A percentile compares a stretch with the other conserved stretches of the same genome.
Evolutionary conservation across 2,113 vertebrate genomes (phyloP).

Genomic region (Spea bombifrons): DNA sequence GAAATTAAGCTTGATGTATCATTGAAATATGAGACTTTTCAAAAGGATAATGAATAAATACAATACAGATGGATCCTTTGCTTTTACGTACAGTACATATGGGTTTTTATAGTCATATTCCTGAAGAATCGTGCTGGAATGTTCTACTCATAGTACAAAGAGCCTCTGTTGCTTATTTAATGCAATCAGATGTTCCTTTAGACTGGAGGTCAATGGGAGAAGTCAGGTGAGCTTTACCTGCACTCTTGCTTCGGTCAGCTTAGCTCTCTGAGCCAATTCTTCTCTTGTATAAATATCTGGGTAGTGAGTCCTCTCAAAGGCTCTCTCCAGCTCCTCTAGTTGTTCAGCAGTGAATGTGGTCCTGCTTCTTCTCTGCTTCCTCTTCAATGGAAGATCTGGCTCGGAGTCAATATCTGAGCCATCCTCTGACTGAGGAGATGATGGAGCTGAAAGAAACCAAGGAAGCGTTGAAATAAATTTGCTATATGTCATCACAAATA

Average conservation of each 20-base stretch:
- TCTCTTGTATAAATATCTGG: slow-evolving; percentile 98
- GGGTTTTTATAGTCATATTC: background rate
- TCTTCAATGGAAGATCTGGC: slow-evolving; percentile 91
- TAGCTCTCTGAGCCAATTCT: slow-evolving; percentile 94
- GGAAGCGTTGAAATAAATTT: background rate
- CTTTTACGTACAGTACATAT: slow-evolving; percentile 12
- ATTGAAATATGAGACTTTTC: background rate
- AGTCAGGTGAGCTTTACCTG: slow-evolving; percentile 70
- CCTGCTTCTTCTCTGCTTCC: slow-evolving; percentile 93
- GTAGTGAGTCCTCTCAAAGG: slow-evolving; percentile 97
- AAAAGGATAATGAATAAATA: background rate
- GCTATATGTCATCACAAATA: background rate
- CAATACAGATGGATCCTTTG: background rate
- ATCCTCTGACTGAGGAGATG: slow-evolving; percentile 92
- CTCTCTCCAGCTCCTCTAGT: slow-evolving; percentile 92
- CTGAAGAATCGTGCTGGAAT: background rate
- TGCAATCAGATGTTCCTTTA: background rate
- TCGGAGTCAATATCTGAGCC: slow-evolving; percentile 96
- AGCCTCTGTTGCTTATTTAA: background rate
- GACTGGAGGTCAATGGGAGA: background rate
- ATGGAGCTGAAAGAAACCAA: slow-evolving; percentile 51
- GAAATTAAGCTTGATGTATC: background rate
- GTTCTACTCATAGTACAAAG: background rate
- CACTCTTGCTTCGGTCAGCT: slow-evolving; percentile 94
- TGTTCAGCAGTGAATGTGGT: slow-evolving; percentile 97